phyloP scores from a whole-genome alignment of 2,113 vertebrate genomes.

The Cyprinus carpio region DNA sequence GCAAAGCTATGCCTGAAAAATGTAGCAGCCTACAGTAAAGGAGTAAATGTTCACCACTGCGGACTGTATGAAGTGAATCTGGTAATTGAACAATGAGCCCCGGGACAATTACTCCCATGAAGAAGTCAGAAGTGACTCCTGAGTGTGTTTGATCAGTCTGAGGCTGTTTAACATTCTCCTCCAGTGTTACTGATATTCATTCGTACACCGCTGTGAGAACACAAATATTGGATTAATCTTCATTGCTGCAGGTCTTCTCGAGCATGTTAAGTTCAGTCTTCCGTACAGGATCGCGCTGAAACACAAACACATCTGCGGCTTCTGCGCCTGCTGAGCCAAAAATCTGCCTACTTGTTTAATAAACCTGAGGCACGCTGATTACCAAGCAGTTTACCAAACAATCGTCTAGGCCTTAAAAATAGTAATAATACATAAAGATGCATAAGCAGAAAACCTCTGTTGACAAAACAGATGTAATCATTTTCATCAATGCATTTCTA shows the following conservation, averaged over 20 bases:
- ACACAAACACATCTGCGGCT: constrained; percentile 17
- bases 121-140: background rate
- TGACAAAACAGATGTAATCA: too few species aligned
- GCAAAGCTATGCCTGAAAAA: background rate
- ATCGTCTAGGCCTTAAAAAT: too few species aligned
- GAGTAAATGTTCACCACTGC: background rate
- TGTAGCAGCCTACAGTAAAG: background rate
- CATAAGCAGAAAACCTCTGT: too few species aligned
- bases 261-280: constrained; percentile 3
- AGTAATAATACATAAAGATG: too few species aligned
- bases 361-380: background rate
- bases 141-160: constrained; percentile 8
- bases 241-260: background rate
- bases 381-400: background rate
- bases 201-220: background rate
- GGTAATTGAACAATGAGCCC: background rate
- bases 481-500: too few species aligned
- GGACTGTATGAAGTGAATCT: background rate
- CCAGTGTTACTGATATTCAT: background rate
- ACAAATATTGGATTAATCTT: constrained; percentile 24
- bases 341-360: background rate
- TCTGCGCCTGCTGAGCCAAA: background rate
- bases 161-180: constrained; percentile 29
- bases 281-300: background rate
- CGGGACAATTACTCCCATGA: background rate